Conservation (phyloP, 2,888 invertebrate genomes). For the Lampropteryx suffumata region DNA sequence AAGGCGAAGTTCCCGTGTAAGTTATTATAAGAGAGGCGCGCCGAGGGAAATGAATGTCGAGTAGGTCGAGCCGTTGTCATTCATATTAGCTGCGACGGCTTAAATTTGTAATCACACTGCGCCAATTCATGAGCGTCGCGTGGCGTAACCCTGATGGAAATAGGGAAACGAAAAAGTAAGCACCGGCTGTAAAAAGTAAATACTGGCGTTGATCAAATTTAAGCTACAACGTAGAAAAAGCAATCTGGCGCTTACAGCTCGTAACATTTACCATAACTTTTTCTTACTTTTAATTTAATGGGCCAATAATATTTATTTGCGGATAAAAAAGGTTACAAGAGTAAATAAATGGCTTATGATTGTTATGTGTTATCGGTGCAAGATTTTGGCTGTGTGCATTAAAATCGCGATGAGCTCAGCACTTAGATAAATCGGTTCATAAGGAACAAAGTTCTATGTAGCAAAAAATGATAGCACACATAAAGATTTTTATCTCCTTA, state of each 20-base stretch:
- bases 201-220: conserved; percentile 53
- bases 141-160: conserved; percentile 53
- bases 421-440: conserved; percentile 17
- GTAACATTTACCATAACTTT: conserved; percentile 50
- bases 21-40: conserved; percentile 82
- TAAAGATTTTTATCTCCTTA: conserved; percentile 79
- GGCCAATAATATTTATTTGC: conserved; percentile 43
- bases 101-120: conserved; percentile 79
- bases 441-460: conserved; percentile 63
- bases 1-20: conserved; percentile 76
- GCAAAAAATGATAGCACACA: conserved; percentile 78
- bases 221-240: conserved; percentile 46
- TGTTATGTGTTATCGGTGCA: neutral
- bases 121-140: conserved; percentile 65
- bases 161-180: conserved; percentile 57
- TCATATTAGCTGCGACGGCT: conserved; percentile 80
- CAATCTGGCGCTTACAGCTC: conserved; percentile 42
- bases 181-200: conserved; percentile 54
- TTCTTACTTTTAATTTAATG: conserved; percentile 47
- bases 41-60: conserved; percentile 81
- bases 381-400: conserved; percentile 15
- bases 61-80: conserved; percentile 80
- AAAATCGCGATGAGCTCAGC: conserved; percentile 28
- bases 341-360: neutral
- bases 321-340: conserved; percentile 15